Base-by-base conservation (phyloP, 2,113 vertebrate genomes). In the Nesogale talazaci region DNA sequence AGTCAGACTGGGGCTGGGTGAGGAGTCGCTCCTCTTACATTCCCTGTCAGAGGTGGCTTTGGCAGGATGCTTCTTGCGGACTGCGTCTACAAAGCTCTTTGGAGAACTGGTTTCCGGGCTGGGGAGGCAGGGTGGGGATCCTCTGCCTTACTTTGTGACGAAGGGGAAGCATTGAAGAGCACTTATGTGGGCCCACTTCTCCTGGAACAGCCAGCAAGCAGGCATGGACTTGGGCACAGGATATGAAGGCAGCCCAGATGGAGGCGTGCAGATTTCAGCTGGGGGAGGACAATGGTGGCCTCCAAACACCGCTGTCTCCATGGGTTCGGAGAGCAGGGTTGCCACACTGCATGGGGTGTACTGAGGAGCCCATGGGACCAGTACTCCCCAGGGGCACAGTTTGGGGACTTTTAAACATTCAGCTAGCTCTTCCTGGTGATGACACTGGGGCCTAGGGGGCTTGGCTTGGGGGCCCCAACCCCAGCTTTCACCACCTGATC, bases 101-200 rank as follows among this genome's bases (percentile, higher is more conserved):
- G 91, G 34, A 25, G 22, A 61, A 25, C 40, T 36, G 46, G 25
- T 38, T 92, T 63, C 25, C 3, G 10, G 84, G 56, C 17, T 34
- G 38, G 46, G 29, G 14, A 67, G 61, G 52, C 70, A 72, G 83
- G 31, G 31, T 22, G 23, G 11, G 36, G 29, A 11, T 36, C 63
- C n/a, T 83, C 83, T 34, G 57, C 38, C 63, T 93, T 77, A 42
- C 29, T 78, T 65, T 82, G 57, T 23, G 81, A 83, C 27, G n/a
- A 31, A 89, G 78, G 38, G 27, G 31, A 52, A 70, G 42, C 17
- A 38, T 29, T 59, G 59, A 34, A 19, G 80, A 67, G 38, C 23
- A 20, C 38, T n/a, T 69, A 59, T 34, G 1, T 31, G n/a, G 77
- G 76, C 82, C 40, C 14, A 0, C 63, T 65, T 72, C 56, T 72